Base-by-base conservation (phyloP, 2,797 vertebrate species). In the Potorous gilbertii region DNA sequence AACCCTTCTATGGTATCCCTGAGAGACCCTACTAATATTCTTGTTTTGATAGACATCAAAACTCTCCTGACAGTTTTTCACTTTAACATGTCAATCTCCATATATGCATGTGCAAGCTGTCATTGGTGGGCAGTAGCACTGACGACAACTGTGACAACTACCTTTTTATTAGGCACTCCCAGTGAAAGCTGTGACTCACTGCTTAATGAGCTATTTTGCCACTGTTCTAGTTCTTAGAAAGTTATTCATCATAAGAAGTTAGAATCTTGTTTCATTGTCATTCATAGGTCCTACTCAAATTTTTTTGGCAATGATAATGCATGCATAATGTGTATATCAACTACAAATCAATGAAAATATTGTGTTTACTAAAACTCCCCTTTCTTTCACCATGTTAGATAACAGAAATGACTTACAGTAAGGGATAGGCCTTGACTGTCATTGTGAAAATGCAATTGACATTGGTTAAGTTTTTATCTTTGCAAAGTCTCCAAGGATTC, bases 281-380 rank as follows among this genome's bases (percentile, higher is more conserved):
- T 54, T 96, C 46, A 28, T 9, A 93, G 93, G 74, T 29, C n/a
- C 10, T 90, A 31, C 87, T 93, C 56, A 55, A 96, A 91, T 95
- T 50, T 54, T 94, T 92, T 92, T 90, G 9, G 55, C 56, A 90
- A 24, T 94, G 21, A 14, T 92, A 94, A 94, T 91, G 93, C 55
- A 91, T 57, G 90, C 57, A 62, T n/a, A 12, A 89, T 91, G 29
- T 12, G 57, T 52, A 10, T 90, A 0, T 92, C 40, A 55, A 90
- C 28, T 89, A 94, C 95, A 57, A 94, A 95, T 94, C 95, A 94
- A 92, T 2, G 3, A 95, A 31, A 91, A 91, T 89, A 52, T 50
- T 87, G 93, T 52, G 93, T 89, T 74, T 92, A 92, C 90, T 34
- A 90, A 27, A 91, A 9, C 11, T 40, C 59, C 54, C 50, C 34